Conservation (phyloP, 2,888 invertebrate genomes). For the Eretmocerus hayati region DNA sequence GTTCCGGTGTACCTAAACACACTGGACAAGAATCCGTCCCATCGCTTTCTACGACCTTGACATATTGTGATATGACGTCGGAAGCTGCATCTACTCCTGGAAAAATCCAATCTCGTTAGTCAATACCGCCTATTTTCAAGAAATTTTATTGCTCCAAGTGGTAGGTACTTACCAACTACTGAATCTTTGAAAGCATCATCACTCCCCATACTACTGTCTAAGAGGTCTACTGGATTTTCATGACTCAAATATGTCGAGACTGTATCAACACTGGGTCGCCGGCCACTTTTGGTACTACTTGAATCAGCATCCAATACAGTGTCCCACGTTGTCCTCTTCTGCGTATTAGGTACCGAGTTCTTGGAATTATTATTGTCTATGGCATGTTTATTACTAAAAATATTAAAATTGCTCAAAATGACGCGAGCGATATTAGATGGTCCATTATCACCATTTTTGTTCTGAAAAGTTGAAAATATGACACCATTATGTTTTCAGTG, state of each 20-base stretch:
- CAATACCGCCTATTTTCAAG: too few species aligned
- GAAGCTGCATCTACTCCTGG: conserved; percentile 53
- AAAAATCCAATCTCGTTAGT: too few species aligned
- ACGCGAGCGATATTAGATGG: conserved; percentile 66
- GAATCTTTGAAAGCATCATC: conserved; percentile 62
- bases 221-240: conserved; percentile 65
- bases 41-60: conserved; percentile 60
- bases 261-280: conserved; percentile 79
- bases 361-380: conserved; percentile 33
- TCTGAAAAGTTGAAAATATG: conserved; percentile 24
- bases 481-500: neutral
- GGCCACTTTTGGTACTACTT: conserved; percentile 67
- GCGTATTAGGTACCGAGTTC: conserved; percentile 28
- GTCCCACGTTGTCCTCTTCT: conserved; percentile 41
- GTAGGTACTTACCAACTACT: conserved; percentile 48
- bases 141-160: too few species aligned
- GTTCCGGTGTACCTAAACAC: conserved; percentile 54
- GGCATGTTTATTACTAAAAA: conserved; percentile 57
- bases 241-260: conserved; percentile 84
- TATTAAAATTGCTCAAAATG: conserved; percentile 73
- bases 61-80: conserved; percentile 62
- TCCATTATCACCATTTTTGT: conserved; percentile 47
- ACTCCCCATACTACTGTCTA: conserved; percentile 65
- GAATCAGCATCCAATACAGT: conserved; percentile 59
- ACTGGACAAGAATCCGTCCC: conserved; percentile 68